Percentiles rank a stretch among this genome's conserved stretches.
Conservation (phyloP, 2,113 vertebrate species). For the Andinoacara biseriatus region DNA sequence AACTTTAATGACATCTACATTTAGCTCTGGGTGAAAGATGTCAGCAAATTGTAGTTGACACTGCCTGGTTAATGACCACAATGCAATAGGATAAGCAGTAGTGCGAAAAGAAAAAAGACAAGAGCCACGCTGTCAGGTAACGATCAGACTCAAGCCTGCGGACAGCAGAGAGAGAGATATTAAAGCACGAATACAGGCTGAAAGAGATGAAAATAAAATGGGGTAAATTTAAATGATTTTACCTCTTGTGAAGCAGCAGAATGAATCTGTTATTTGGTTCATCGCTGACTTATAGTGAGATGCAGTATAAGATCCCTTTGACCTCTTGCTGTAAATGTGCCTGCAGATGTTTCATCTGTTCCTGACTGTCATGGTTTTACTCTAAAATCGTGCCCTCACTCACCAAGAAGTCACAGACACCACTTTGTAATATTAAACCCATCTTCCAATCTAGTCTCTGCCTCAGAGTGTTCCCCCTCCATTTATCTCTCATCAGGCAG, state of each 20-base stretch:
- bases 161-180: background rate
- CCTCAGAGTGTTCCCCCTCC: background rate
- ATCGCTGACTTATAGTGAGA: background rate
- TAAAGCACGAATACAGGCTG: background rate
- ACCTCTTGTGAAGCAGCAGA: background rate
- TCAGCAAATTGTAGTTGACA: background rate
- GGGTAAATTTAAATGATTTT: background rate
- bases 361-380: background rate
- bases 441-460: constrained; percentile 12
- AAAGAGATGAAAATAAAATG: background rate
- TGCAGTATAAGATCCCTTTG: background rate
- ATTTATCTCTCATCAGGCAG: background rate
- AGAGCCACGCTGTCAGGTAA: background rate
- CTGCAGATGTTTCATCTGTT: background rate
- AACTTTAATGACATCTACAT: background rate
- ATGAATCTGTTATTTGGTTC: background rate
- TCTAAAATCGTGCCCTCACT: background rate
- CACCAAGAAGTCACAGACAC: constrained; percentile 21
- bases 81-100: background rate
- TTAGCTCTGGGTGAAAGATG: background rate
- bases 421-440: background rate
- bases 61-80: background rate
- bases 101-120: background rate
- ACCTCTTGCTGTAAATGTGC: background rate
- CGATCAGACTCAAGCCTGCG: background rate